Evolutionary conservation across 2,113 vertebrate species (phyloP), one percentile per base, ranked within the genome.

Genomic region (Neogale vison): DNA sequence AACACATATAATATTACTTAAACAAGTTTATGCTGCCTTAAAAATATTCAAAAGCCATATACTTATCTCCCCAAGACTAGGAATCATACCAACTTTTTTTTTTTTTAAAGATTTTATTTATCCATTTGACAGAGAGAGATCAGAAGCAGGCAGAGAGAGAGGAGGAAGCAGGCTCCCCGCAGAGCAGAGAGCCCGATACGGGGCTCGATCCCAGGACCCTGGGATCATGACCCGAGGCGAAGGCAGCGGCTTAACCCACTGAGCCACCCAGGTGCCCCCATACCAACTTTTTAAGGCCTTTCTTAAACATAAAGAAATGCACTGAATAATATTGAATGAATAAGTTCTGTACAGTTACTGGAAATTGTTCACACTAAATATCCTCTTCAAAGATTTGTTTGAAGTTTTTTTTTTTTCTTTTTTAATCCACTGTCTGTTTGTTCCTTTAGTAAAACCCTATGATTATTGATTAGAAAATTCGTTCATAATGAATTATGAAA

Each of bases 401-500:
- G 26, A 74, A 69, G 8, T 2, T 39, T 15, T n/a, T 39, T 12
- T 23, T 92, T 59, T 39, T 15, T 29, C 65, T 59, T 93, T 69
- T 81, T 79, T 4, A 83, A 90, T 45, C 4, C 1, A 21, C 26
- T 87, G 20, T 59, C 82, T 69, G 3, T 72, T 82, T 69, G 3
- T 72, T 82, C 6, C 52, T 72, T 72, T 83, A 55, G 29, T 55
- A 77, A 93, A 67, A 45, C 5, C 12, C 8, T 45, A 57, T 4
- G 5, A 76, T 94, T 96, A 69, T 45, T 86, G 13, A 69, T 52
- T 36, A 92, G 18, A 89, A 93, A 93, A 88, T 26, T 31, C 74
- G 4, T 81, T 95, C 4, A 89, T 89, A 92, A 79, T 63, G 77
- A 88, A 89, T 93, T 96, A 52, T 74, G 6, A 61, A 77, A 52